Base-by-base conservation (phyloP, 1,140 invertebrate species). In the Cydia amplana region DNA sequence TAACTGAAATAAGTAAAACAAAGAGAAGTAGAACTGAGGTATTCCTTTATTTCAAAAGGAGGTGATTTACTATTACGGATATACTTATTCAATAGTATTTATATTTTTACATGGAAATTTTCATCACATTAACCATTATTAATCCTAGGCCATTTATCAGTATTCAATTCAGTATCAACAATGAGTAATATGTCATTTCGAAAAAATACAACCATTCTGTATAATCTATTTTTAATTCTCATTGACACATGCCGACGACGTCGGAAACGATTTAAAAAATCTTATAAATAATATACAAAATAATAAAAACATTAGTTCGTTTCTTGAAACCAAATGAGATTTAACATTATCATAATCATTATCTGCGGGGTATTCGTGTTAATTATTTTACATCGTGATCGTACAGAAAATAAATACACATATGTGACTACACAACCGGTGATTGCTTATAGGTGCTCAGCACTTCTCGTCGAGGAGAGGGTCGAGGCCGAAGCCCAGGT, bases 251-350 rank as follows among this genome's bases (percentile, higher is more conserved):
- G 74, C 84, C 80, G 81, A 84, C 78, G 80, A 78, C 80, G 82
- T 88, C 87, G 85, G 82, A 79, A 82, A 79, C 80, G 78, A 80
- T 89, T 89, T 85, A 81, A 87, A 83, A 93, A 92, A 86, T 89
- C 91, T 93, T 93, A 93, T 86, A 89, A 93, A 91, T 90, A 93
- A 92, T 92, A 90, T 93, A 93, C 91, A 93, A 93, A 93, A 93
- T 91, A 92, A 93, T 93, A 93, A 87, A 92, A 91, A 92, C 84
- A 87, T 91, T 87, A 90, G 80, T 89, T 88, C 83, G 82, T 75
- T 83, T 87, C 80, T 82, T 77, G 79, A 83, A 83, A 75, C 28
- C 43, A 83, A 85, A 84, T 87, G 86, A 91, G 88, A 90, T 90
- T 90, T 87, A 87, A 85, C 83, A 84, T 88, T 85, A 88, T 84